Evolutionary conservation across 2,888 invertebrate species (phyloP).

Genomic region (Tachina lurida): DNA sequence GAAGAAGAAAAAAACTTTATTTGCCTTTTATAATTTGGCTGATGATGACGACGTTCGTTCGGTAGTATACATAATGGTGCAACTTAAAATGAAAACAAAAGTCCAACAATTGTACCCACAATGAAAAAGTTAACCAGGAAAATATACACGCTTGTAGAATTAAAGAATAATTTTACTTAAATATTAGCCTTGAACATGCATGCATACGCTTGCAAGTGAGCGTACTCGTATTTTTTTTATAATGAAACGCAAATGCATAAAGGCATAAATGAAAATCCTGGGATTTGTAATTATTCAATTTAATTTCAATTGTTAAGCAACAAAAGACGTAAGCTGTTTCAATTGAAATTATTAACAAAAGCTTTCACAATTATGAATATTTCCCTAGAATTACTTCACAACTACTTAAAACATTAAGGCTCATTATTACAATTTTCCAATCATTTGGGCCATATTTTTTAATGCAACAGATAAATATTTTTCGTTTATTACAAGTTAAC

Average conservation of each 20-base stretch:
- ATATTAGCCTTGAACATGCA: conserved; percentile 44
- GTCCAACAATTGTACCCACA: conserved; percentile 2
- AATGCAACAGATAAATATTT: not conserved
- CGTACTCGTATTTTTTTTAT: not conserved
- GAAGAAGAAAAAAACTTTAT: not conserved
- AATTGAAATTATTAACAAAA: conserved; percentile 20
- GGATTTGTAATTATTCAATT: conserved; percentile 26
- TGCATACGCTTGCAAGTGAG: not conserved
- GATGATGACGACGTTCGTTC: not conserved
- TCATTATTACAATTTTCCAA: not conserved
- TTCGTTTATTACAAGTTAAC: no score
- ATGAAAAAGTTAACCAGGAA: not conserved
- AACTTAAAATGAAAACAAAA: conserved; percentile 8
- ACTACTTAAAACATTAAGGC: not conserved
- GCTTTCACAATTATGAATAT: not conserved
- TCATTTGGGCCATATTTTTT: not conserved
- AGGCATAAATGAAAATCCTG: conserved; percentile 13
- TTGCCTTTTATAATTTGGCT: conserved; percentile 6
- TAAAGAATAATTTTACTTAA: conserved; percentile 19
- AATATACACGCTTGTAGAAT: not conserved
- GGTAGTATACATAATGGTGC: not conserved
- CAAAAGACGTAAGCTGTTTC: conserved; percentile 4
- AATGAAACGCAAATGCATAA: not conserved
- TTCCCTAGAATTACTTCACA: not conserved
- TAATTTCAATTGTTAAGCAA: conserved; percentile 20